Conservation (phyloP, 92 coral and sea anemone genomes). For the Epizoanthus stellaris region DNA sequence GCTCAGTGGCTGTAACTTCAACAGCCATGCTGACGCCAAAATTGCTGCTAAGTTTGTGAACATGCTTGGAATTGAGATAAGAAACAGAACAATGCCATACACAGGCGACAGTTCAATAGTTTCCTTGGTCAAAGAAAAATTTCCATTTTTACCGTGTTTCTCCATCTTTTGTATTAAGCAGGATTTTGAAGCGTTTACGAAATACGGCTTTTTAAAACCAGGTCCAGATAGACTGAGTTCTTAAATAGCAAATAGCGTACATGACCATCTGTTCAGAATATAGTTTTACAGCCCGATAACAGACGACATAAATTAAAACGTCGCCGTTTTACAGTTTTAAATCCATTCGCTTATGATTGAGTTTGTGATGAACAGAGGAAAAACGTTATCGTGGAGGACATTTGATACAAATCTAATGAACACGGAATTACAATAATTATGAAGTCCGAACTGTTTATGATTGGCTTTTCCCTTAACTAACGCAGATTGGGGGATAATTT, state of each 20-base stretch:
- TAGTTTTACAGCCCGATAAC: too few relatives aligned
- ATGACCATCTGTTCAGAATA: too few relatives aligned
- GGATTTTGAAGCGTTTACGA: not conserved
- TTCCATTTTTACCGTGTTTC: not conserved
- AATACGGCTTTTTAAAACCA: not conserved
- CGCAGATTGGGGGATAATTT: not conserved
- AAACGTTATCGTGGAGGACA: not conserved
- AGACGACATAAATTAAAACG: too few relatives aligned
- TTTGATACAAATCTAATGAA: conserved; percentile 12
- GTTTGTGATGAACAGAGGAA: not conserved
- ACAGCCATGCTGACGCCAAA: conserved; percentile 10
- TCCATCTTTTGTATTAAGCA: not conserved
- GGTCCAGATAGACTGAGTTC: not conserved
- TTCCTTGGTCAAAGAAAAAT: not conserved
- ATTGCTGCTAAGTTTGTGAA: conserved; percentile 33
- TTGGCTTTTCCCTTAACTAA: not conserved
- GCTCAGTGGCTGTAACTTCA: conserved; percentile 29
- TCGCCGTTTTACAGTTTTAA: too few relatives aligned
- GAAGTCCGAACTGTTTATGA: not conserved
- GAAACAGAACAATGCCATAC: not conserved
- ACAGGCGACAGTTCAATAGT: not conserved
- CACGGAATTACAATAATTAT: not conserved
- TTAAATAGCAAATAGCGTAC: too few relatives aligned
- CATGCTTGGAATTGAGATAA: conserved; percentile 27
- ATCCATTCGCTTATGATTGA: too few relatives aligned